Evolutionary conservation across 2,113 vertebrate genomes (phyloP), one percentile per base, ranked within the genome.

Genomic region (Ellobius talpinus): DNA sequence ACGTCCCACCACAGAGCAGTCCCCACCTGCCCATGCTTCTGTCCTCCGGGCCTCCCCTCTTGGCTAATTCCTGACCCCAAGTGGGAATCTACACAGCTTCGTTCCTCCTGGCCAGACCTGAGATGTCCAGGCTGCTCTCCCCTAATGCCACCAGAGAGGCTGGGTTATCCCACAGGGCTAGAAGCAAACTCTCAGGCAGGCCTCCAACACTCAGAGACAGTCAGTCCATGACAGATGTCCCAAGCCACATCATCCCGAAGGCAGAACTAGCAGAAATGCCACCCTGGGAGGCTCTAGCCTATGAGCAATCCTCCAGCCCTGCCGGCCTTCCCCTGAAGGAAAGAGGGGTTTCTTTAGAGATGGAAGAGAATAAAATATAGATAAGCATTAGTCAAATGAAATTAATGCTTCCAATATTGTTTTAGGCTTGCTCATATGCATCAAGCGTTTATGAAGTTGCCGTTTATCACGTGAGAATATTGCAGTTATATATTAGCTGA

Each of bases 301-400:
- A 7, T 72, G 79, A 47, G 45, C 13, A 14, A 50, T 74, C 50
- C 81, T 89, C 79, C 0, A 12, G 84, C 72, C 77, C 65, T 52
- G n/a, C 45, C 89, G 87, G 79, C 74, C 58, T 91, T 73, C 24
- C 29, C 55, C 68, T 78, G 87, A 97, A 96, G 88, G 96, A 3
- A 74, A 98, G 82, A 91, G 23, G 74, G 77, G 47, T 76, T 93
- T 96, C 87, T 95, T 93, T 94, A 93, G 94, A 97, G 68, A 95
- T 74, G 72, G 16, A 97, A 94, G 82, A 13, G 39, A 66, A 95
- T 97, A 97, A 89, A 98, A 98, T 97, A 98, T 98, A 98, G 94
- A 98, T 97, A 97, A 97, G 93, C 96, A 97, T 96, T 97, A 98
- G 95, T 98, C 98, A 98, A 98, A 98, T 98, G 72, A 98, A 98